Conservation (phyloP, 2,888 invertebrate genomes). For the Protophormia terraenovae region DNA sequence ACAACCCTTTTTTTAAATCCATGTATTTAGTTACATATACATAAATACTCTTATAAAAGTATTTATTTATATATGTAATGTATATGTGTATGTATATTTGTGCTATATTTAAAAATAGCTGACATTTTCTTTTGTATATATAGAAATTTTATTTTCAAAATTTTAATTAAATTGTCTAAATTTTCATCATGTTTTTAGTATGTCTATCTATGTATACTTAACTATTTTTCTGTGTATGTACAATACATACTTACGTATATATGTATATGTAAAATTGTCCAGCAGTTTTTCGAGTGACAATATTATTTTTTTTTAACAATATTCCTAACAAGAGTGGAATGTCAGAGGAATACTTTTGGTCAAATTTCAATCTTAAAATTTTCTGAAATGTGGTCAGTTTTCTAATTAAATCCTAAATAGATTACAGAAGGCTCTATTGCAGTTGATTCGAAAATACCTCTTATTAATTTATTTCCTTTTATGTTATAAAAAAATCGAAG, state of each 20-base stretch:
- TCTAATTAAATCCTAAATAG: no score
- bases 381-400: no score
- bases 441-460: no score
- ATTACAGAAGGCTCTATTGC: no score
- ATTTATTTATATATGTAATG: neutral
- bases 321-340: no score
- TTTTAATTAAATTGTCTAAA: slow-evolving; percentile 53
- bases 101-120: neutral
- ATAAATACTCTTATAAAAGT: neutral
- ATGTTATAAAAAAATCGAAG: no score
- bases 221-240: neutral
- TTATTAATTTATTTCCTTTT: no score
- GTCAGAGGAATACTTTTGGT: no score
- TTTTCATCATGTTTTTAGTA: slow-evolving; percentile 17
- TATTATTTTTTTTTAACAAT: no score
- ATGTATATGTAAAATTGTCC: neutral
- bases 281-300: no score
- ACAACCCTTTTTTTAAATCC: neutral
- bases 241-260: neutral
- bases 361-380: no score
- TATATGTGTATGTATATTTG: neutral
- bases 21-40: neutral
- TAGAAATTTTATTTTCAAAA: slow-evolving; percentile 5
- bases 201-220: neutral
- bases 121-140: neutral